Base-by-base conservation (phyloP, 2,113 vertebrate species). In the human region DNA sequence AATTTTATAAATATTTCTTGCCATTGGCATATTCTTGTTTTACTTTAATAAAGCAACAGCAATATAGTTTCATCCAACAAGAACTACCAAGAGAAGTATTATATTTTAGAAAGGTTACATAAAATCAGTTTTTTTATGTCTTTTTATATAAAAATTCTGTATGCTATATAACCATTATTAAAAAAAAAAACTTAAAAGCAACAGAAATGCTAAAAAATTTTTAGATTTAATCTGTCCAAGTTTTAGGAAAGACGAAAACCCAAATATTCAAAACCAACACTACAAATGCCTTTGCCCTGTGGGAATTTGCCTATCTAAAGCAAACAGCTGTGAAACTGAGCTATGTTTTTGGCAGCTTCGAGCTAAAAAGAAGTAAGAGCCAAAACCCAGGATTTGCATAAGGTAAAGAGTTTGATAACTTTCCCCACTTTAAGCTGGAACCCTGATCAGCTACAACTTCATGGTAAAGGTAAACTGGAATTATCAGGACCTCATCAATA, bases 1-100 rank as follows among this genome's bases (percentile, higher is more conserved):
- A 87, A 90, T 96, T 97, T 80, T 97, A 32, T 14, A 90, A 93
- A 38, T 72, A 72, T 8, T 95, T 38, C 72, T 97, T 57, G 18
- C 5, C 79, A 93, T 0, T 96, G 75, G 2, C 81, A 80, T 38
- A 83, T 59, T 68, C 35, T 90, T 76, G 1, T 88, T 94, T 95
- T 55, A 82, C 40, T n/a, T 83, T 73, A 95, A n/a, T 89, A 52
- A 48, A 14, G 3, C 50, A 87, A 7, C 10, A 89, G 1, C 1
- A 81, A 78, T 78, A 48, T 35, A n/a, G 9, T 82, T 70, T 80
- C 18, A 61, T 93, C 3, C 43, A 38, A 13, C 7, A 87, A 45
- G 30, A 86, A 52, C 25, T n/a, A 43, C 32, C 5, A 48, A 89
- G 40, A 79, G n/a, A 81, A 70, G 55, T 38, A 8, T n/a, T 57